These are phyloP conservation scores for Nematostella vectensis DNA, from an alignment of 92 coral and sea anemone genomes.

Conservation along the genomic window DNA sequence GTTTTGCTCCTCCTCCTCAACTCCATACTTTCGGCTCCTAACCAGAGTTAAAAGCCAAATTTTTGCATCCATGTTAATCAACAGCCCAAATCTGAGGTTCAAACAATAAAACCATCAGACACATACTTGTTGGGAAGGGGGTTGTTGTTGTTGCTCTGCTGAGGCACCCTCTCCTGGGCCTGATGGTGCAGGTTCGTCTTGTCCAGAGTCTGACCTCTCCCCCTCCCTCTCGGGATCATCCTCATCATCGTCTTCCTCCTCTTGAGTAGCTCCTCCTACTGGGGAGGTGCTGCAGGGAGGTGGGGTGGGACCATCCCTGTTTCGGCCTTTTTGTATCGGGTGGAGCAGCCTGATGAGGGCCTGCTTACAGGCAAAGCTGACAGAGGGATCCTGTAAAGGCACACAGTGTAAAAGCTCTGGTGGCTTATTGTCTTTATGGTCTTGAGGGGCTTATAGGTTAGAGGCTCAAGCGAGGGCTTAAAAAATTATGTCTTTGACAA, in stretches of 20 bases:
- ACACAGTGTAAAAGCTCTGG: too few relatives aligned
- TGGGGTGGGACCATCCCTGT: constrained; percentile 49
- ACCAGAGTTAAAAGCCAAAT: too few relatives aligned
- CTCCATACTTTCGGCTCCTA: too few relatives aligned
- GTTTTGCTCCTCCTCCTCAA: too few relatives aligned
- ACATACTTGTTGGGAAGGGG: too few relatives aligned
- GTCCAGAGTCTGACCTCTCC: constrained; percentile 32
- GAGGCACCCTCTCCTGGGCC: constrained; percentile 13
- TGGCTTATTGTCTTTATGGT: too few relatives aligned
- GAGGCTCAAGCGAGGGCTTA: too few relatives aligned
- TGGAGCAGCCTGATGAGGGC: constrained; percentile 75
- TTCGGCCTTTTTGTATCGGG: constrained; percentile 63
- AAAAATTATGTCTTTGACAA: too few relatives aligned
- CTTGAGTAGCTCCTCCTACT: constrained; percentile 63
- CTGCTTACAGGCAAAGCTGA: constrained; percentile 93
- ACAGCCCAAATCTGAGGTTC: too few relatives aligned
- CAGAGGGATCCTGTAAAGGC: constrained; percentile 57
- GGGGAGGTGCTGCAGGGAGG: constrained; percentile 63
- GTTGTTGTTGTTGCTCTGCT: constrained; percentile 24
- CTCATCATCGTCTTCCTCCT: constrained; percentile 70
- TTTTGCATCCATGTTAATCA: too few relatives aligned
- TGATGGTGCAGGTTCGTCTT: constrained; percentile 31
- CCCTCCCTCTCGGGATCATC: constrained; percentile 56
- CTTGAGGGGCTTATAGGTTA: too few relatives aligned
- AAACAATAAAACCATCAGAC: too few relatives aligned